Base-by-base conservation (phyloP, 2,113 vertebrate species). In the Solea solea region DNA sequence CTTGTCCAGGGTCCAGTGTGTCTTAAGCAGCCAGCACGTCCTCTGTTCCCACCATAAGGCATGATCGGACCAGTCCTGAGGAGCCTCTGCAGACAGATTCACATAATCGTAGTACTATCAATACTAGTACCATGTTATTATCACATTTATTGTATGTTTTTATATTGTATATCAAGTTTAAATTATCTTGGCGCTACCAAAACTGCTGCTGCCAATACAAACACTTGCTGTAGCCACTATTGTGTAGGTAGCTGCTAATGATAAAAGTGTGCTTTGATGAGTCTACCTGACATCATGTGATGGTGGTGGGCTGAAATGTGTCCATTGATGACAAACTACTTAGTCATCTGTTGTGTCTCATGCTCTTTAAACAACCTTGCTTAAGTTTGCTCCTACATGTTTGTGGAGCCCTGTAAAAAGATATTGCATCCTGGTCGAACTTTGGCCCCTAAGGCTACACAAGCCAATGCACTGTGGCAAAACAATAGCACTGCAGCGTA, bases 41-140 rank as follows among this genome's bases (percentile, higher is more conserved):
- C 95, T 98, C 69, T 97, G 95, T 48, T 97, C 95, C 97, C 98
- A 99, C 98, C 98, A 99, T 72, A 99, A 89, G 15, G 95, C 97
- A 66, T 97, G 96, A 83, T 99, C 96, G 8, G 98, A 99, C 98
- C 98, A 99, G 62, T 99, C 97, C 67, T 95, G 95, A 42, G 93
- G 11, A 68, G 93, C 86, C 69, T 94, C 98, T 99, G 89, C 48
- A 79, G 49, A 70, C 41, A 72, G 2, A 66, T 2, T 40, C 2
- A 41, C 9, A 14, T 55, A 21, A 69, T 68, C 4, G 56, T 56
- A 58, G 34, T 66, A 45, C 75, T 16, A 49, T 66, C 28, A 27
- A 39, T 42, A 46, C 64, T 42, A 46, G 13, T 34, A 2, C 3
- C 39, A 53, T 51, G 40, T 68, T 50, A 49, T 21, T 12, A 7